Base-by-base conservation (phyloP, 2,888 invertebrate species). In the Panzeria rudis region DNA sequence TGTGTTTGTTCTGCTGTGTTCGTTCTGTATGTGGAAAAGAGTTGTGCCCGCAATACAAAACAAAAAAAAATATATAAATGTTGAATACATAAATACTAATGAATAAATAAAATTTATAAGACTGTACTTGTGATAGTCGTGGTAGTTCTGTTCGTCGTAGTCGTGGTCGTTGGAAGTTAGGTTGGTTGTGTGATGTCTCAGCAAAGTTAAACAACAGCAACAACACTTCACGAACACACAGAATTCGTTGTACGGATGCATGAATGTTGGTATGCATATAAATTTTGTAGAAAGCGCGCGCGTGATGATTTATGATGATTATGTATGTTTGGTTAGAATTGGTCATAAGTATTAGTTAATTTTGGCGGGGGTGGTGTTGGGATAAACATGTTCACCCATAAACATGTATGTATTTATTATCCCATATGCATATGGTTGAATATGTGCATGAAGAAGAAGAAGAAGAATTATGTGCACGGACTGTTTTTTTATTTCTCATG, bases 61-160 rank as follows among this genome's bases (percentile, higher is more conserved):
- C 82, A 85, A 79, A 85, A 82, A 62, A 64, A 29, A 4, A 29
- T 29, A 29, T n/a, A 29, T 29, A 29, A 29, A 71, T 15, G 78
- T 75, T 11, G 8, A 29, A 62, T 64, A n/a, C 71, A 71, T 62
- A 71, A 82, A 82, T 66, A 82, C 68, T 77, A 69, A 78, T 68
- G 56, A 72, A 85, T 69, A 85, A 84, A 82, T 61, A 62, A 80
- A 78, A 41, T 82, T n/a, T 85, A 85, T 85, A 85, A 71, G 78
- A 85, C 85, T 85, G 85, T 85, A 85, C 85, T 85, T 85, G 85
- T 85, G 85, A 61, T 85, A 82, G 85, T 85, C 82, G 85, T 85
- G 78, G 82, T 85, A 85, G 85, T 82, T 78, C 35, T 50, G 47
- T 73, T 85, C 85, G 85, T 85, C n/a, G n/a, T 75, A 61, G 64